phyloP scores from a whole-genome alignment of 2,113 vertebrate species.

The Hippoglossus stenolepis region DNA sequence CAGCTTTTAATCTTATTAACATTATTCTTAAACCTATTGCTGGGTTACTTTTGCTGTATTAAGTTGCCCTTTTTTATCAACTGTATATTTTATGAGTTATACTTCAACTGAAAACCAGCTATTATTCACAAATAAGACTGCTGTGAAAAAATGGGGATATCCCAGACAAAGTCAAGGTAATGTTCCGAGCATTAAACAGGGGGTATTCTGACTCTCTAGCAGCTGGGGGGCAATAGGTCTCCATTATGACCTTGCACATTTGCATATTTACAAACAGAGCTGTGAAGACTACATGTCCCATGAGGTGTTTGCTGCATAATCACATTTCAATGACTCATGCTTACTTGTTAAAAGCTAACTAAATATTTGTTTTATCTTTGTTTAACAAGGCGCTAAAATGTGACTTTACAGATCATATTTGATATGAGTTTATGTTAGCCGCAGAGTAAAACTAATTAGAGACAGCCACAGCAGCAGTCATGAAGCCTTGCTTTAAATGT shows the following conservation, averaged over 20 bases:
- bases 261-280: not conserved
- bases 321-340: not conserved
- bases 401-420: not conserved
- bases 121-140: conserved; percentile 6
- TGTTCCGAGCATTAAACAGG: not conserved
- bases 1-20: too few species aligned
- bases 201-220: too few species aligned
- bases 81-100: not conserved
- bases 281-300: not conserved
- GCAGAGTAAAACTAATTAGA: conserved; percentile 1
- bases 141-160: conserved; percentile 22
- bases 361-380: conserved; percentile 2
- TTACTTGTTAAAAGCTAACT: not conserved
- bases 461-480: not conserved
- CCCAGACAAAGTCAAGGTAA: conserved; percentile 26
- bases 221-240: not conserved
- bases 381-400: not conserved
- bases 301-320: not conserved
- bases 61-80: too few species aligned
- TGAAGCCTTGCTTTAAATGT: not conserved
- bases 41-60: too few species aligned
- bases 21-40: too few species aligned
- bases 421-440: not conserved
- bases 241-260: not conserved
- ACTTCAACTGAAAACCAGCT: too few species aligned